phyloP scores from a whole-genome alignment of 2,797 vertebrate species.

The Pelodytes ibericus region DNA sequence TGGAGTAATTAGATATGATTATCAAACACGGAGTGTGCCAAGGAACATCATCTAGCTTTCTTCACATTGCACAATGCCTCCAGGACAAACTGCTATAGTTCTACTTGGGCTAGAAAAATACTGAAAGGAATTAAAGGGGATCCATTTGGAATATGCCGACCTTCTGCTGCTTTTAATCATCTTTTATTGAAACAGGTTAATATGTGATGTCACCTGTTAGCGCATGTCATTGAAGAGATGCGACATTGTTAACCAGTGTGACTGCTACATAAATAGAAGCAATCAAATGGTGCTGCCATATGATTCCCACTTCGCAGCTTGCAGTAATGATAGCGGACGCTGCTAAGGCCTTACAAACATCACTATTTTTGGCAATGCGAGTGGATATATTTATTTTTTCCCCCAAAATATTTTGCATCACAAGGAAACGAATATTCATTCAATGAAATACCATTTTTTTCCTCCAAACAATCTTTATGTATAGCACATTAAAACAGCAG shows the following conservation, averaged over 20 bases:
- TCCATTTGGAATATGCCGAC: constrained; percentile 25
- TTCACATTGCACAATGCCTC: constrained; percentile 6
- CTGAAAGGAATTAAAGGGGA: constrained; percentile 19
- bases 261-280: constrained; percentile 34
- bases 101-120: neutral
- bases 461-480: too few species aligned
- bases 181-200: constrained; percentile 4
- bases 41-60: constrained; percentile 20
- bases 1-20: constrained; percentile 45
- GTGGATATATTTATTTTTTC: too few species aligned
- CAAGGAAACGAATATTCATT: neutral
- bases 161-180: constrained; percentile 47
- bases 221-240: constrained; percentile 9
- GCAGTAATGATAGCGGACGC: constrained; percentile 9
- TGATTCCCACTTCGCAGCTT: neutral
- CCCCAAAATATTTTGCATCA: neutral
- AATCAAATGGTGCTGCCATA: constrained; percentile 22
- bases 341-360: neutral
- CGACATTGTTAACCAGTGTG: constrained; percentile 9
- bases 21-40: constrained; percentile 36
- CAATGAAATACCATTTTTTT: too few species aligned
- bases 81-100: neutral
- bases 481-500: too few species aligned
- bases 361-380: too few species aligned
- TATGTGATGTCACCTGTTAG: neutral